Evolutionary conservation across 2,113 vertebrate species (phyloP), one percentile per base, ranked within the genome.

Genomic region (Mungos mungo): DNA sequence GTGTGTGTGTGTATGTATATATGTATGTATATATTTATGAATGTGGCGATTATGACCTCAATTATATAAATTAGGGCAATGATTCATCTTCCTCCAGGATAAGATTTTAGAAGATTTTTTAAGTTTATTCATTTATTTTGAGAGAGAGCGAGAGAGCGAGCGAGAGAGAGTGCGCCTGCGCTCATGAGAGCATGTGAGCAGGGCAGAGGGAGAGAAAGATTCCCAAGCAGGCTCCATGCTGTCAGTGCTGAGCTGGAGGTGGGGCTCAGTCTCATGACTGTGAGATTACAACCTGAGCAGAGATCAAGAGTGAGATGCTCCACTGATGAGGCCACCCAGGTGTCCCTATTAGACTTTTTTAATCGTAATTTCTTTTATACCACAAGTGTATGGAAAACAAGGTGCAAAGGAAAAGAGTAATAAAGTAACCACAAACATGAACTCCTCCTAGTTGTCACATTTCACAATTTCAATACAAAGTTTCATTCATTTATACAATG

Each of bases 371-470:
- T 93, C 60, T 93, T 89, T 69, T 45, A 86, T 1, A 71, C 10
- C 82, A 76, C 33, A 92, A 72, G 7, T 91, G 31, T 79, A 41
- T 41, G 25, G 83, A 87, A 95, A 92, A 79, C 25, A 93, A 93
- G 14, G 7, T 79, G 0, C 66, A 95, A 80, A 92, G 65, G n/a
- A 88, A 89, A 87, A 68, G 2, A 92, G 35, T 71, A 71, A 81
- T n/a, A 87, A 90, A 96, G 33, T 33, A 88, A 79, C 29, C 63
- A 88, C 9, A 84, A 91, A 76, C 54, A 93, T 66, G 11, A 90
- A 88, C 81, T 83, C 54, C 83, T 57, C 88, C 35, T 35, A 68
- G 19, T 33, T 85, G 15, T 57, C 33, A 89, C 29, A 89, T 80
- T 81, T 92, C 57, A 57, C 38, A 76, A 92, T 85, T 92, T 92